Evolutionary conservation across 2,888 invertebrate genomes (phyloP), one percentile per base, ranked within the genome.

Genomic region (Halictus ligatus): DNA sequence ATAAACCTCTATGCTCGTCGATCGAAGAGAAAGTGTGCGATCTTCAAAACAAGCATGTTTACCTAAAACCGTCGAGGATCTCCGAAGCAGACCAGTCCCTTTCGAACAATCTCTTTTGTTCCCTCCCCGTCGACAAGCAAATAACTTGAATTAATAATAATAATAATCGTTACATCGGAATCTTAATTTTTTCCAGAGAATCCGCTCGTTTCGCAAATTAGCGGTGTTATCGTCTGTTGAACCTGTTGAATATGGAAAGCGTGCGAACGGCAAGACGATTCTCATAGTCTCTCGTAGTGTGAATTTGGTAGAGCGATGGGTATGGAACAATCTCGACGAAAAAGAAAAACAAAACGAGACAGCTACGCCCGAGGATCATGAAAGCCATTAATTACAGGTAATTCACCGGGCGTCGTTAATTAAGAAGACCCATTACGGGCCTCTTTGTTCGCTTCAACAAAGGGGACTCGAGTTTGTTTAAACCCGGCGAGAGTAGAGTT

Each of bases 41-140:
- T 85, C 84, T 79, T 85, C 76, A 69, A 85, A 85, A 85, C 84
- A 74, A 85, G 54, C 25, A 25, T 78, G 78, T 85, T 85, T 76
- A 79, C 58, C 18, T 73, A 18, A 76, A 85, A 81, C 25, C 43
- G n/a, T 1, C 13, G 10, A 18, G 73, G 43, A n/a, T n/a, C 10
- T n/a, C 10, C 18, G n/a, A 15, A 72, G 15, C 54, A 64, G 25
- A 10, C 13, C 13, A 18, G 21, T 15, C 18, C 13, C 21, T 2
- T 2, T 8, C n/a, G 0, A 25, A n/a, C 71, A n/a, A 43, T 43
- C 43, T 18, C 12, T 40, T 29, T 10, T 29, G n/a, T n/a, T 2
- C 6, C 18, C 6, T 18, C 6, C 12, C 35, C 50, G 50, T 4
- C 5, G 35, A 35, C 15, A 12, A 58, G 12, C n/a, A n/a, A 58